Evolutionary conservation across 2,797 vertebrate species (phyloP).

Genomic region (Euthynnus affinis): DNA sequence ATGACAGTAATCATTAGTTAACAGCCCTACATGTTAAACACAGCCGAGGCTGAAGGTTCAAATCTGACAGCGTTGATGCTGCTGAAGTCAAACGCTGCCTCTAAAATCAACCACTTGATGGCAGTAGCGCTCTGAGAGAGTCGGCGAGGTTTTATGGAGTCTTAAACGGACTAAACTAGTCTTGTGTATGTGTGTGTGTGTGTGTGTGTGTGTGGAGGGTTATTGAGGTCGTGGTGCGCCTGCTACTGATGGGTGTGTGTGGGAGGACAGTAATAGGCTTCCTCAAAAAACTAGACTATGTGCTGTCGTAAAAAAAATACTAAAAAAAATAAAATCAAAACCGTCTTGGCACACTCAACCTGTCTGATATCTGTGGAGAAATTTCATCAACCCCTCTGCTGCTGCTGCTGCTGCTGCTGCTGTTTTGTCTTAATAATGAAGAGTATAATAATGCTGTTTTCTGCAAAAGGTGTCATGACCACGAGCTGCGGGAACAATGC

Average conservation of each 20-base stretch:
- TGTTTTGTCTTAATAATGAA: slow-evolving; percentile 43
- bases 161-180: slow-evolving; percentile 41
- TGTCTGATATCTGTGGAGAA: slow-evolving; percentile 67
- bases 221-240: slow-evolving; percentile 80
- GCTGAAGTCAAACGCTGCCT: not conserved
- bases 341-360: slow-evolving; percentile 60
- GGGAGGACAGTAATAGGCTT: slow-evolving; percentile 82
- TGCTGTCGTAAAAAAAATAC: slow-evolving; percentile 63
- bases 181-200: slow-evolving; percentile 41
- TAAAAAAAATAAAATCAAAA: slow-evolving; percentile 55
- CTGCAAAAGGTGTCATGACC: slow-evolving; percentile 24
- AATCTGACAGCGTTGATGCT: not conserved
- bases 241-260: slow-evolving; percentile 80
- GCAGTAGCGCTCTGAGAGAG: slow-evolving; percentile 59
- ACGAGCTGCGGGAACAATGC: slow-evolving; percentile 10
- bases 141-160: not conserved
- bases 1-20: too few relatives aligned
- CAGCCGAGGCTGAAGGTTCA: not conserved
- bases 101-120: slow-evolving; percentile 58
- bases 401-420: slow-evolving; percentile 15
- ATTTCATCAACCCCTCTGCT: slow-evolving; percentile 45
- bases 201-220: slow-evolving; percentile 65
- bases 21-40: too few relatives aligned
- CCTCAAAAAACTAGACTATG: slow-evolving; percentile 78
- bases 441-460: slow-evolving; percentile 34